Conservation (phyloP, 2,113 vertebrate genomes). For the Glaucidium brasilianum region DNA sequence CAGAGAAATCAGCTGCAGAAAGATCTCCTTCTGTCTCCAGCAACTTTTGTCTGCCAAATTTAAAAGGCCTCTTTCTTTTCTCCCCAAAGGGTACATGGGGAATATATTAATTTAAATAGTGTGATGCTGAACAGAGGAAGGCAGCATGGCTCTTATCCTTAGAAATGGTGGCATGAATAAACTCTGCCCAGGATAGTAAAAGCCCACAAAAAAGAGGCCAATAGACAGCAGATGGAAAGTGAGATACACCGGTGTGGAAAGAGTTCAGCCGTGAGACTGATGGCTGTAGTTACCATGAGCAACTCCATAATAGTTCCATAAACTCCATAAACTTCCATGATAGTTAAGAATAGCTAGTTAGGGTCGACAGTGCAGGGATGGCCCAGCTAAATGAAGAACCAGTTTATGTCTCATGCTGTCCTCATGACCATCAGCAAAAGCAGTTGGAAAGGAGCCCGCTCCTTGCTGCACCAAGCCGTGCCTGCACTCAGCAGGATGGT, state of each 20-base stretch:
- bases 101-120: background rate
- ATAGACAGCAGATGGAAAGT: background rate
- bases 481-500: background rate
- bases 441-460: background rate
- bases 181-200: background rate
- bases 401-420: background rate
- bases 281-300: fast-evolving
- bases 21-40: background rate
- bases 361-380: fast-evolving
- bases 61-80: background rate
- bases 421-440: fast-evolving
- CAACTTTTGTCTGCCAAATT: background rate
- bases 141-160: background rate
- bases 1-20: background rate
- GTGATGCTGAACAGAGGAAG: background rate
- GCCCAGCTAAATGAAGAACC: background rate
- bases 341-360: background rate
- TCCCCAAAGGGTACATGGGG: background rate
- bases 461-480: fast-evolving
- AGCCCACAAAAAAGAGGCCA: background rate
- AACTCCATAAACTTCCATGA: background rate
- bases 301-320: background rate
- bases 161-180: background rate
- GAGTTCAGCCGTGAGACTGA: background rate
- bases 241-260: background rate